Base-by-base conservation (phyloP, 2,888 invertebrate species). In the Drosophila siamana region DNA sequence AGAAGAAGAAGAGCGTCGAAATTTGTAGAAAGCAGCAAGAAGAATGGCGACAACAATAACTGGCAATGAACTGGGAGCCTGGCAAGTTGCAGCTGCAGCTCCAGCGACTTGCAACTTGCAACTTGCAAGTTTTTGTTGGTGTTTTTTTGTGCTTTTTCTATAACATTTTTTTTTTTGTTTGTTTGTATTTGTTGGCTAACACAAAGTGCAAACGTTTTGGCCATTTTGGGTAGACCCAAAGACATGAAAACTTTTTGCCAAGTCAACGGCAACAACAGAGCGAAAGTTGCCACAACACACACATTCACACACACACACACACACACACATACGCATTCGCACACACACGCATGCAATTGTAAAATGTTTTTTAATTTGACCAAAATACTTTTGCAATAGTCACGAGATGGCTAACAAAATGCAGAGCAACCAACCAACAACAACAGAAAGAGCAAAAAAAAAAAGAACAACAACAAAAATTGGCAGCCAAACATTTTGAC, bases 331-430 rank as follows among this genome's bases (percentile, higher is more conserved):
- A 40, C 60, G 44, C 41, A n/a, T n/a, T 16, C 43, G 22, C 13
- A 26, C 60, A 36, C 24, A 54, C 40, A 28, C 57, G 19, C 46
- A 50, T 61, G 67, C 68, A 88, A 83, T 86, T 86, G 84, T 73
- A 83, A 85, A 85, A 88, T 85, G 80, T 72, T 88, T 83, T 88
- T 85, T 83, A 84, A 86, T 84, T 84, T 83, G 80, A 80, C 83
- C 78, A 86, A 88, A 82, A 86, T 75, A 87, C 86, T 85, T 83
- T 85, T 65, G 70, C 63, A 79, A 87, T 74, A 74, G 88, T 83
- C 74, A 74, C 69, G 60, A 50, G 51, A 24, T 38, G 44, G 51
- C 41, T 43, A 54, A 54, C 41, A 30, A 33, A 48, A 6, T 19
- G 41, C 41, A 41, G 41, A 33, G 33, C 33, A 33, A 33, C 33